A percentile compares a stretch with the other conserved stretches of the same genome.
Evolutionary conservation across 2,888 invertebrate species (phyloP).

Genomic region (Rapana venosa): DNA sequence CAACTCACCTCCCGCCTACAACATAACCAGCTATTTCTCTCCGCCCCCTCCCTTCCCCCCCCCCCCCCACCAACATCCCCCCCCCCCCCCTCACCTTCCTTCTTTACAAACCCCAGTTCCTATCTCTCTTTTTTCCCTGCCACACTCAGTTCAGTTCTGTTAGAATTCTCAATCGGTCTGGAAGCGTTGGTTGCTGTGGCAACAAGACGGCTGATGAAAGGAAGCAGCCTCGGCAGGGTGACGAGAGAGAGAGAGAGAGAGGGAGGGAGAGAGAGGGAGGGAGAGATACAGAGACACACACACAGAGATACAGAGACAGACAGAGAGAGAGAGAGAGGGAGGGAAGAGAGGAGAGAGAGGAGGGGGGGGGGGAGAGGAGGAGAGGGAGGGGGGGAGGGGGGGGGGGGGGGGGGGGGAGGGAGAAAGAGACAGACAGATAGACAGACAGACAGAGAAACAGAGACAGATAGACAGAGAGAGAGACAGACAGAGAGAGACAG

Average conservation of each 20-base stretch:
- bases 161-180: background rate
- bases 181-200: background rate
- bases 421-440: background rate
- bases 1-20: too few species aligned
- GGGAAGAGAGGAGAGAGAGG: background rate
- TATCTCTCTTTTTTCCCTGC: conserved; percentile 10
- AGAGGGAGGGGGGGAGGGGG: background rate
- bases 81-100: too few species aligned
- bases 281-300: background rate
- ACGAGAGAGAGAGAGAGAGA: conserved; percentile 8
- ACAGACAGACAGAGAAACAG: background rate
- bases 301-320: background rate
- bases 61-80: too few species aligned
- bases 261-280: background rate
- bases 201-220: too few species aligned
- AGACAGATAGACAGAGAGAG: background rate
- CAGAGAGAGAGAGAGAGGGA: background rate
- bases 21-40: too few species aligned
- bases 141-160: background rate
- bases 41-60: too few species aligned
- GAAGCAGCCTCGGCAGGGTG: too few species aligned
- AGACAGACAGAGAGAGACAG: background rate
- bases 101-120: background rate
- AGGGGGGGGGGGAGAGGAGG: background rate
- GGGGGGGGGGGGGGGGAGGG: background rate